These are phyloP conservation scores for Alcis repandata DNA, from an alignment of 2,888 invertebrate species.

Conservation along the genomic window DNA sequence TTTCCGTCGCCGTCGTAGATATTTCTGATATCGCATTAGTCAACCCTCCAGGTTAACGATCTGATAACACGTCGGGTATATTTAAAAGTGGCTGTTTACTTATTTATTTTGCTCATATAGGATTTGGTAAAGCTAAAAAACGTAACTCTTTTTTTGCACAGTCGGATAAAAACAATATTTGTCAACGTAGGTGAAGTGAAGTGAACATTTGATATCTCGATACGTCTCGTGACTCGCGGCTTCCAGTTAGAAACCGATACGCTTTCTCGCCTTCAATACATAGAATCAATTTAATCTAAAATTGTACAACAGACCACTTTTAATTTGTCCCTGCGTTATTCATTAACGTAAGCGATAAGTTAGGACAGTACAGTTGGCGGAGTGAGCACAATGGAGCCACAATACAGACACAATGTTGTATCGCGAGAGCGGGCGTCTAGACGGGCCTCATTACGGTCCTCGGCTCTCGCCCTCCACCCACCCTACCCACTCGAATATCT, in stretches of 20 bases:
- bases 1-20: conserved; percentile 21
- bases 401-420: conserved; percentile 73
- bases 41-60: conserved; percentile 37
- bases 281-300: conserved; percentile 17
- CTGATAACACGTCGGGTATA: conserved; percentile 29
- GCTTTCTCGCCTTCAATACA: conserved; percentile 13
- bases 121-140: neutral
- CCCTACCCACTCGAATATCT: conserved; percentile 57
- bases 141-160: too few relatives aligned
- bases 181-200: too few relatives aligned
- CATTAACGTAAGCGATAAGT: conserved; percentile 66
- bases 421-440: conserved; percentile 74
- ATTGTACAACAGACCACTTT: conserved; percentile 37
- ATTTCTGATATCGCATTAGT: conserved; percentile 27
- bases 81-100: neutral
- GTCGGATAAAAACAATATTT: too few relatives aligned
- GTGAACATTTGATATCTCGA: too few relatives aligned
- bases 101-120: neutral
- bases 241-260: neutral
- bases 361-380: conserved; percentile 51
- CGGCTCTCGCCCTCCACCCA: conserved; percentile 51
- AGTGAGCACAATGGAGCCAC: conserved; percentile 57
- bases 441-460: conserved; percentile 72
- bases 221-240: too few relatives aligned
- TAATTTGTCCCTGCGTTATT: conserved; percentile 59